A percentile compares a stretch with the other conserved stretches of the same genome.
Evolutionary conservation across 2,888 invertebrate genomes (phyloP).

Genomic region (Tillus elongatus): DNA sequence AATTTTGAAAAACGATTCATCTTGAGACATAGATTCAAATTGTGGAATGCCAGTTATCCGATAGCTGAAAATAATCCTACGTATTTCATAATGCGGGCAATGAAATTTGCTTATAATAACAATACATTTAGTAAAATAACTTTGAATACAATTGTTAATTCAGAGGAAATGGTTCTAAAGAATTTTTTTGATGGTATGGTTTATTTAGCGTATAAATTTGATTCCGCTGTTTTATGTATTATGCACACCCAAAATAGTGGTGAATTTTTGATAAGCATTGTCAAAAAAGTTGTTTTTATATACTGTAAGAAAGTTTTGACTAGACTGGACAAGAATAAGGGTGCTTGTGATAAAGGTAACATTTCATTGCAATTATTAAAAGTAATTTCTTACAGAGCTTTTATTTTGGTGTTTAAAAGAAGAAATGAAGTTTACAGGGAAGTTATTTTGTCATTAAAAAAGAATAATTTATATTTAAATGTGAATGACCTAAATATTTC

Average conservation of each 20-base stretch:
- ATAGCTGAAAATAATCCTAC: conserved; percentile 13
- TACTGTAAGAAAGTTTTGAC: conserved; percentile 15
- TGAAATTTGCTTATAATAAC: conserved; percentile 18
- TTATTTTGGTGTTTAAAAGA: conserved; percentile 21
- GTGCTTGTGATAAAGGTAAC: conserved; percentile 12
- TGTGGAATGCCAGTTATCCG: conserved; percentile 19
- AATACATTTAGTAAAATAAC: conserved; percentile 22
- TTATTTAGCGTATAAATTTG: conserved; percentile 23
- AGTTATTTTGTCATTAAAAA: conserved; percentile 11
- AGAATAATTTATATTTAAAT: no score
- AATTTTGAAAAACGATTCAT: no score
- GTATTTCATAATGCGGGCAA: conserved; percentile 13
- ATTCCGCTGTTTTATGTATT: conserved; percentile 18
- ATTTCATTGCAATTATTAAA: conserved; percentile 16
- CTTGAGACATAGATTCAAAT: conserved; percentile 23
- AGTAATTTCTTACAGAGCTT: conserved; percentile 18
- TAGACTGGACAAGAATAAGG: conserved; percentile 14
- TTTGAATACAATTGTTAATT: conserved; percentile 21
- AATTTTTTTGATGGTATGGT: conserved; percentile 24
- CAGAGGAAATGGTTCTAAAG: conserved; percentile 17
- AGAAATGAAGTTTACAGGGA: conserved; percentile 16
- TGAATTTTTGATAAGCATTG: conserved; percentile 9
- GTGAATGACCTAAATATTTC: no score
- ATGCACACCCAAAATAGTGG: conserved; percentile 9
- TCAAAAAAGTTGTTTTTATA: conserved; percentile 9